phyloP scores from a whole-genome alignment of 1,140 invertebrate species.

The Pseudoatta argentina region DNA sequence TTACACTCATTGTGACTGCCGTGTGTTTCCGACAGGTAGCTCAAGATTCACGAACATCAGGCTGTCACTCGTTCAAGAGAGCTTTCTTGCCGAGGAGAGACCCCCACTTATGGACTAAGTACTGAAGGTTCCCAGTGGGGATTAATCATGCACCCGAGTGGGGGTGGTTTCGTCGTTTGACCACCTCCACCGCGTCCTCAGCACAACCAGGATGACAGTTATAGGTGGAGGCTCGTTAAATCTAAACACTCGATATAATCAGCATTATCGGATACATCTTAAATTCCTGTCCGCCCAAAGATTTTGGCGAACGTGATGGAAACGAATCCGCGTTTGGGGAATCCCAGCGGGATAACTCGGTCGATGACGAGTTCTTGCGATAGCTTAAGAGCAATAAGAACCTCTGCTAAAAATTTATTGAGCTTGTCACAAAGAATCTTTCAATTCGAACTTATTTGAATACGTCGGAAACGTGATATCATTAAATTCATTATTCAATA shows the following conservation, averaged over 20 bases:
- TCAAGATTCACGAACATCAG: conserved; percentile 77
- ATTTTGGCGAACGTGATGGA: background rate
- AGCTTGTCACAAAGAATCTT: background rate
- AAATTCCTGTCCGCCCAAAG: background rate
- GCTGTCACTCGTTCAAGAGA: conserved; percentile 78
- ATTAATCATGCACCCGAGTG: conserved; percentile 74
- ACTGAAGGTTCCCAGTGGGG: conserved; percentile 65
- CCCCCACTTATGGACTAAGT: conserved; percentile 62
- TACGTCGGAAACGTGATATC: background rate
- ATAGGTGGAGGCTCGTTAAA: conserved; percentile 76
- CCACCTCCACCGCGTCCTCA: conserved; percentile 83
- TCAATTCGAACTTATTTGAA: background rate
- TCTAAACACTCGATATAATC: conserved; percentile 56
- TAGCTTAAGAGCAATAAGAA: background rate
- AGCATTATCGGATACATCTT: background rate
- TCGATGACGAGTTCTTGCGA: background rate
- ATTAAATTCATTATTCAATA: background rate
- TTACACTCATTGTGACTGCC: background rate
- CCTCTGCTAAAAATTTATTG: background rate
- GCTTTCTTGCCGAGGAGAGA: conserved; percentile 73
- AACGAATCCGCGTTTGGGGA: background rate
- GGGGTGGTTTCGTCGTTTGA: conserved; percentile 80
- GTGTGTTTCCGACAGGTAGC: conserved; percentile 77
- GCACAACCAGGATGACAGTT: conserved; percentile 82
- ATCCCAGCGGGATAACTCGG: too few relatives aligned